A percentile compares a stretch with the other conserved stretches of the same genome.
phyloP scores from a whole-genome alignment of 1,140 invertebrate species.

The Andricus grossulariae region DNA sequence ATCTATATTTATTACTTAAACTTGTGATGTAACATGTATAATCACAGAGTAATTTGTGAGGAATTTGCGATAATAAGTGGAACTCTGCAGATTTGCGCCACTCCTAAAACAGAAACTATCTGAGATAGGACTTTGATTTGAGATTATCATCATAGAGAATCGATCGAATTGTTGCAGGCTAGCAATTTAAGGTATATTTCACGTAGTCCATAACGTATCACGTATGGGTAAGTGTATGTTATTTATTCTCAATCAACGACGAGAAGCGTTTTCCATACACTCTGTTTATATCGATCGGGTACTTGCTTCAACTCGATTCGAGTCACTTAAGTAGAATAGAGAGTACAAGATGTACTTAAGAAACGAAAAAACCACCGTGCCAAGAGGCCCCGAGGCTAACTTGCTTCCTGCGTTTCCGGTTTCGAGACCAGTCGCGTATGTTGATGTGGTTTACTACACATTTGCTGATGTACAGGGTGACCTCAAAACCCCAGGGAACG shows the following conservation, averaged over 20 bases:
- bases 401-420: slow-evolving; percentile 50
- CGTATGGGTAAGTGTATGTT: slow-evolving; percentile 14
- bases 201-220: neutral
- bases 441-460: slow-evolving; percentile 16
- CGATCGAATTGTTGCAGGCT: neutral
- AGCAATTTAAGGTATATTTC: slow-evolving; percentile 6
- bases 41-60: too few relatives aligned
- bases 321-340: slow-evolving; percentile 22
- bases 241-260: slow-evolving; percentile 8
- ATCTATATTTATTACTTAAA: too few relatives aligned
- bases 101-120: slow-evolving; percentile 6
- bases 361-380: slow-evolving; percentile 21
- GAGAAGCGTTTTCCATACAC: slow-evolving; percentile 9
- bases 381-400: slow-evolving; percentile 38
- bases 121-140: slow-evolving; percentile 6
- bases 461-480: slow-evolving; percentile 24
- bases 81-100: neutral
- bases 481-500: slow-evolving; percentile 19
- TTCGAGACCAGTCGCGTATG: slow-evolving; percentile 33
- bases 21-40: too few relatives aligned
- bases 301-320: neutral
- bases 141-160: slow-evolving; percentile 16
- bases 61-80: neutral
- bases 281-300: slow-evolving; percentile 11
- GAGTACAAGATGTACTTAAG: slow-evolving; percentile 32